phyloP scores from a whole-genome alignment of 2,888 invertebrate species.

The Dasypolia templi region DNA sequence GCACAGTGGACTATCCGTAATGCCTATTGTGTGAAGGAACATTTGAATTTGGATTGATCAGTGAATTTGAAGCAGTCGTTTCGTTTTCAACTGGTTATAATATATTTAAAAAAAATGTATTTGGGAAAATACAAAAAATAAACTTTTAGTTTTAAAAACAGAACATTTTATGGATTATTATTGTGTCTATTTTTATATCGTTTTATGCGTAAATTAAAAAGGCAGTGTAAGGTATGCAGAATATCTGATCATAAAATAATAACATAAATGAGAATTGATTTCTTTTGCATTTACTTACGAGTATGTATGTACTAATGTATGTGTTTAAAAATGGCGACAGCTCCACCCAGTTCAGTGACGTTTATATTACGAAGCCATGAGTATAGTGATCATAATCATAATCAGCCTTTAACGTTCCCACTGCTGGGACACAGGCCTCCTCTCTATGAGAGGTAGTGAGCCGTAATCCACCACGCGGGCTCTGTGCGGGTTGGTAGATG shows the following conservation, averaged over 20 bases:
- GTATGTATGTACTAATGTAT: background rate
- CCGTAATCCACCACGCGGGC: no score
- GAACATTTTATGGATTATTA: background rate
- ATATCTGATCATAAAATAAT: background rate
- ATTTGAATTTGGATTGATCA: background rate
- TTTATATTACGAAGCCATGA: constrained; percentile 25
- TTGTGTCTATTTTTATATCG: background rate
- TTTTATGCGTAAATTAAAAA: background rate
- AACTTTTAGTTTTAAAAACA: background rate
- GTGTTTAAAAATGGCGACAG: constrained; percentile 8
- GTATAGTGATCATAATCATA: constrained; percentile 33
- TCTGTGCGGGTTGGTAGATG: no score
- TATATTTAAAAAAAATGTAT: no score
- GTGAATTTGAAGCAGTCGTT: background rate
- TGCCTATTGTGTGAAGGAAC: no score
- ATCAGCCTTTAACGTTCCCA: no score
- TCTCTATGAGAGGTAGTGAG: no score
- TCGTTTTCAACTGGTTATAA: no score
- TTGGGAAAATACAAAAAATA: background rate
- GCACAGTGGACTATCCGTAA: no score
- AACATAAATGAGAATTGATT: background rate
- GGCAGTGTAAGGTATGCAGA: background rate
- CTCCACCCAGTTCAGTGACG: constrained; percentile 31
- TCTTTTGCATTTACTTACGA: constrained; percentile 1
- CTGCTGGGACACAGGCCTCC: no score